These are phyloP conservation scores for Acomys russatus DNA, from an alignment of 2,797 vertebrate species.

Conservation along the genomic window DNA sequence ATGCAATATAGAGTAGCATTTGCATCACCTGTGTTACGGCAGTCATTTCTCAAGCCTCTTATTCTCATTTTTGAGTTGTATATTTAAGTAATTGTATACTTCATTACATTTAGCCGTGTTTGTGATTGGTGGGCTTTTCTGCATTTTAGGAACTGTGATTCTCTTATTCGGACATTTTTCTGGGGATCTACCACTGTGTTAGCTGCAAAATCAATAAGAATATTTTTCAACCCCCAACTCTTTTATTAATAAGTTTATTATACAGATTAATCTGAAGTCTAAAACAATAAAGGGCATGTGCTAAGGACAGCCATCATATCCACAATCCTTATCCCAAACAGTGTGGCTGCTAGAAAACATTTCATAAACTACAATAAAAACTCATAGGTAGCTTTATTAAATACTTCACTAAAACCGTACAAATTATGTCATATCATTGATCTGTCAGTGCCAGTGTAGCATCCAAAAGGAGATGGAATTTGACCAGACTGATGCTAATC, in stretches of 20 bases:
- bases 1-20: rapidly evolving
- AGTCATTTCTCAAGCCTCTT: background rate
- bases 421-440: background rate
- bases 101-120: background rate
- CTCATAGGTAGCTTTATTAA: background rate
- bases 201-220: background rate
- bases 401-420: background rate
- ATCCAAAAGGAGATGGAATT: background rate
- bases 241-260: background rate
- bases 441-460: background rate
- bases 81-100: background rate
- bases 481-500: background rate
- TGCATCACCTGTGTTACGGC: background rate
- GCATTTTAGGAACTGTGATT: background rate
- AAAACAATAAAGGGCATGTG: background rate
- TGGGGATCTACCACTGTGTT: background rate
- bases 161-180: background rate
- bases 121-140: background rate
- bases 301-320: rapidly evolving
- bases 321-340: background rate
- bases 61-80: background rate
- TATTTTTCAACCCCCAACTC: background rate
- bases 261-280: background rate
- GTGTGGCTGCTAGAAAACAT: background rate
- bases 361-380: background rate